A percentile compares a stretch with the other conserved stretches of the same genome.
These are phyloP conservation scores for Molossus alvarezi DNA, from an alignment of 2,797 vertebrate species.

Conservation along the genomic window DNA sequence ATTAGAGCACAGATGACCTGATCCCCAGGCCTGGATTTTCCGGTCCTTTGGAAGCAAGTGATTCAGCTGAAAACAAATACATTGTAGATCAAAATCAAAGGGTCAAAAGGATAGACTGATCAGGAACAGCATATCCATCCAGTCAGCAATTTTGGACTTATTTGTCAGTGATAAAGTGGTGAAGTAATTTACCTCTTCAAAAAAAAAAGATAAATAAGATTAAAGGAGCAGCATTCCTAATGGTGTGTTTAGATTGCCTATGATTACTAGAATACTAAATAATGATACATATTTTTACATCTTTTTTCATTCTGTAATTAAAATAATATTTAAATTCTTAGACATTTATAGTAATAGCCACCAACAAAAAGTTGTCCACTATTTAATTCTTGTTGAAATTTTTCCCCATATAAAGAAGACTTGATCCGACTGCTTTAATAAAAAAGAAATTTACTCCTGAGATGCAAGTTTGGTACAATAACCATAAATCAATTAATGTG, in stretches of 20 bases:
- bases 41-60: conserved; percentile 24
- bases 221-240: not conserved
- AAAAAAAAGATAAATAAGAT: not conserved
- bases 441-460: not conserved
- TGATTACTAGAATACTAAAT: not conserved
- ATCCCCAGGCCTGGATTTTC: not conserved
- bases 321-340: conserved; percentile 45
- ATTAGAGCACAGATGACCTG: conserved; percentile 1
- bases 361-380: conserved; percentile 5
- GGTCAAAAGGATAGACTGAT: conserved; percentile 25
- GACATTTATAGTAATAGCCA: conserved; percentile 34
- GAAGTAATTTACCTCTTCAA: not conserved
- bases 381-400: conserved; percentile 31
- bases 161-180: not conserved
- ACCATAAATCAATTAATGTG: not conserved
- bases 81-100: conserved; percentile 61
- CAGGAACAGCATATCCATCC: not conserved
- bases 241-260: not conserved
- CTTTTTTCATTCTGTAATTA: conserved; percentile 6
- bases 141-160: not conserved
- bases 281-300: not conserved
- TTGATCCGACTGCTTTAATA: not conserved
- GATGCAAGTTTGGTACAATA: not conserved
- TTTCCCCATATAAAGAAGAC: conserved; percentile 12
- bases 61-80: conserved; percentile 61